Conservation (phyloP, 2,888 invertebrate species). For the Troides oblongomaculatus region DNA sequence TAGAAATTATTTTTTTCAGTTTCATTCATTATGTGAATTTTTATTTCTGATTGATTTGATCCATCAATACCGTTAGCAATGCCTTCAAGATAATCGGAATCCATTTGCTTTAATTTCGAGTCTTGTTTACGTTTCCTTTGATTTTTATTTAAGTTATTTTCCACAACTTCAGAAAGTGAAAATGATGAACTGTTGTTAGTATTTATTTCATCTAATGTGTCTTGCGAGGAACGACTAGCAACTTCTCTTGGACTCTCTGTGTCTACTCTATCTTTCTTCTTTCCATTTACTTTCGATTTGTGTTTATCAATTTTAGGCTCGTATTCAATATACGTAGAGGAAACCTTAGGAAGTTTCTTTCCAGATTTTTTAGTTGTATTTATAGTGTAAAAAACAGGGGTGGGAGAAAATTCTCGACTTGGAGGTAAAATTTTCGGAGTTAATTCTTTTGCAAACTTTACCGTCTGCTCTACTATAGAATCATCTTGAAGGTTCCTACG, state of each 20-base stretch:
- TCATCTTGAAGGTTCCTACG: slow-evolving; percentile 41
- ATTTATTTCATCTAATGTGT: slow-evolving; percentile 61
- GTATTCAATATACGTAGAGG: slow-evolving; percentile 27
- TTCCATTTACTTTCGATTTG: slow-evolving; percentile 45
- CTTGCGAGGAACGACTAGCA: slow-evolving; percentile 50
- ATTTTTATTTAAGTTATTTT: slow-evolving; percentile 49
- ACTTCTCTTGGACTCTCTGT: slow-evolving; percentile 47
- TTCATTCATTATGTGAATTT: slow-evolving; percentile 69
- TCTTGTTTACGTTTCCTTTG: slow-evolving; percentile 38
- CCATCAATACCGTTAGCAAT: slow-evolving; percentile 54
- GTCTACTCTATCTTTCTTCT: slow-evolving; percentile 43
- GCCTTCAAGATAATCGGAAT: slow-evolving; percentile 65
- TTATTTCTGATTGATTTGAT: slow-evolving; percentile 53
- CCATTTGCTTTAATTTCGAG: slow-evolving; percentile 42
- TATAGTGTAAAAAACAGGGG: slow-evolving; percentile 58
- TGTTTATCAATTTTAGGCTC: slow-evolving; percentile 42
- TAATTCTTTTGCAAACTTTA: slow-evolving; percentile 60
- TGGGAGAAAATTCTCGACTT: slow-evolving; percentile 40
- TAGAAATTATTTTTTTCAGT: slow-evolving; percentile 57
- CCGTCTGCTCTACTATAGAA: slow-evolving; percentile 58
- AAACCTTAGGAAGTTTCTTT: slow-evolving; percentile 41
- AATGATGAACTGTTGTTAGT: slow-evolving; percentile 60
- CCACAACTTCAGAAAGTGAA: slow-evolving; percentile 60
- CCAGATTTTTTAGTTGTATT: slow-evolving; percentile 52
- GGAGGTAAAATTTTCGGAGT: slow-evolving; percentile 62